phyloP scores from a whole-genome alignment of 2,888 invertebrate genomes.

The Campopleginae sp. region DNA sequence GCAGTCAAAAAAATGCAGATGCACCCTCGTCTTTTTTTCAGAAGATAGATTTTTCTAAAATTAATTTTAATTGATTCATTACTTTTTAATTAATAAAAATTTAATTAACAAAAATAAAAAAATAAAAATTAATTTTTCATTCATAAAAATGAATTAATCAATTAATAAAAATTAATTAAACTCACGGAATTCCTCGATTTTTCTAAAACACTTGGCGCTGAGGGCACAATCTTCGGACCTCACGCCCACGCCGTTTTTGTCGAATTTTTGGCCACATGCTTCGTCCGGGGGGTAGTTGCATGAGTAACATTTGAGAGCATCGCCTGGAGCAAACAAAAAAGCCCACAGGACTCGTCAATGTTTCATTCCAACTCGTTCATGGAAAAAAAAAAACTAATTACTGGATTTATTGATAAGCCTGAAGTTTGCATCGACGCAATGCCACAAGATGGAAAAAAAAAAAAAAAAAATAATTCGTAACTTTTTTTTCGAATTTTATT shows the following conservation, averaged over 20 bases:
- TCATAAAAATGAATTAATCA: no score
- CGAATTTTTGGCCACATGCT: not conserved
- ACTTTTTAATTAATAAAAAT: no score
- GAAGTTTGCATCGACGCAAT: no score
- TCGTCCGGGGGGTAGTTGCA: not conserved
- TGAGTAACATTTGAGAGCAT: slow-evolving; percentile 27
- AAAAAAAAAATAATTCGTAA: no score
- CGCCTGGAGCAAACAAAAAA: slow-evolving; percentile 20
- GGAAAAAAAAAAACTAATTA: not conserved
- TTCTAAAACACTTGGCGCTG: not conserved
- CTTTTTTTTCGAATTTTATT: no score
- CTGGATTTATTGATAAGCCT: no score
- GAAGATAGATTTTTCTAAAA: no score
- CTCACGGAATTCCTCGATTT: not conserved
- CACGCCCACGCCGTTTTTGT: slow-evolving; percentile 2
- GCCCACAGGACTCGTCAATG: not conserved
- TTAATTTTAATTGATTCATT: no score
- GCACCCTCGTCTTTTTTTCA: no score
- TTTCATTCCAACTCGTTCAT: not conserved
- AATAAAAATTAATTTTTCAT: no score
- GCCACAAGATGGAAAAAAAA: no score
- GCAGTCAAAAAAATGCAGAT: no score
- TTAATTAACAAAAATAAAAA: not conserved
- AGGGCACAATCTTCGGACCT: not conserved
- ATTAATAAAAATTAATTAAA: not conserved